Base-by-base conservation (phyloP, 2,113 vertebrate species). In the Psilopsiagon aurifrons region DNA sequence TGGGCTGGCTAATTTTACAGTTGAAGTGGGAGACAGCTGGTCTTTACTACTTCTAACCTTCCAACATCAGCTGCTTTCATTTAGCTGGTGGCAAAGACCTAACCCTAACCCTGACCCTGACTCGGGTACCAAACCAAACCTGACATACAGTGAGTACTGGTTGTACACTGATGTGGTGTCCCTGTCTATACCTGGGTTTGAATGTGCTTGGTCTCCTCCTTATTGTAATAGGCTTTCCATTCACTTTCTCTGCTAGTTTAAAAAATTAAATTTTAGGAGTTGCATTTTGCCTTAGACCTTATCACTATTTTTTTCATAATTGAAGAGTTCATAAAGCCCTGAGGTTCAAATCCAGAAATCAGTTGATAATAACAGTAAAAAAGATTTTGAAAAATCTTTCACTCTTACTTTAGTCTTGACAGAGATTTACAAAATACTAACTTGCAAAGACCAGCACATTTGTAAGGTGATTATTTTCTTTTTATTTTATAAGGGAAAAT, bases 401-500 rank as follows among this genome's bases (percentile, higher is more conserved):
- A 43, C 7, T 66, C 8, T 52, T 25, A 37, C 46, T 82, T 83
- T 59, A 71, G 12, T 49, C 23, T 83, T 78, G 28, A 69, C 25
- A 71, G 7, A 19, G 2, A 63, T 83, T 83, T 78, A 29, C 74
- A 39, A 71, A 80, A 70, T 13, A 59, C 1, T 59, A 44, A 39
- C 15, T 69, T 87, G 23, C 6, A 62, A 88, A 92, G 62, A 44
- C 10, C 31, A 54, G 25, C n/a, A 8, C 3, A 55, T 93, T 80
- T 71, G 1, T 54, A 68, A 63, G 13, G 3, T 23, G 7, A 0
- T 41, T 47, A 17, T 23, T 33, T 13, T 7, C 22, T 49, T 12
- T 68, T 76, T 75, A 7, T 78, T 35, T 83, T 66, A 10, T 49
- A 71, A 68, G 1, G 2, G 6, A 46, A 49, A 11, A 80, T 47